Base-by-base conservation (phyloP, 2,113 vertebrate species). In the Onychostoma macrolepis region DNA sequence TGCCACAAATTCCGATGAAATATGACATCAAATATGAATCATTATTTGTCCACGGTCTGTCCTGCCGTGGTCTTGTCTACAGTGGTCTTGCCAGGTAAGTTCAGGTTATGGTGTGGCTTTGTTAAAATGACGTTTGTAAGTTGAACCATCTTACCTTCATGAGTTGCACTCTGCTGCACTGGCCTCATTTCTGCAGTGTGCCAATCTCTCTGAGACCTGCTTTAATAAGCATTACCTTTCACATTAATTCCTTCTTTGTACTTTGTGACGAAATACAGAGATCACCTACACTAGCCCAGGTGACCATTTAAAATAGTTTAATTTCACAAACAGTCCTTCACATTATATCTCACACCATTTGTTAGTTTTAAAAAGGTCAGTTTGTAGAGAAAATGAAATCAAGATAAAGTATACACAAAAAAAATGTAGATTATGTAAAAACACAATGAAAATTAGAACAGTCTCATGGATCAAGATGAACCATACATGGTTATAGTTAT, bases 131-230 rank as follows among this genome's bases (percentile, higher is more conserved):
- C 71, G 2, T 43, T 74, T n/a, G 21, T n/a, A 43, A 43, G n/a
- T 13, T 30, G 24, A 74, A 74, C 41, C 43, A 4, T 77, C 7
- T 50, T n/a, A 28, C 43, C n/a, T 9, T 45, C 13, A 48, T 4
- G 74, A 13, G 7, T 50, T 30, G 75, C n/a, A 78, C 45, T 33
- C 75, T 21, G 75, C 45, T 50, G 41, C 26, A 33, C 45, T 78
- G 26, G 13, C 75, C 43, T 78, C 6, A 50, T 78, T 53, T 78
- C 75, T 78, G 45, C 75, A 78, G 45, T 78, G 45, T 53, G 75
- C 43, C 45, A 77, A 13, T 33, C 43, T 53, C 15, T 53, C 45
- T 71, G 21, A 10, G 69, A 72, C 69, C 75, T 30, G n/a, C 45
- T 78, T 30, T 77, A 77, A 77, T 77, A 12, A 77, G 74, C 43